Conservation (phyloP, 2,797 vertebrate species). For the Danio tinwini region DNA sequence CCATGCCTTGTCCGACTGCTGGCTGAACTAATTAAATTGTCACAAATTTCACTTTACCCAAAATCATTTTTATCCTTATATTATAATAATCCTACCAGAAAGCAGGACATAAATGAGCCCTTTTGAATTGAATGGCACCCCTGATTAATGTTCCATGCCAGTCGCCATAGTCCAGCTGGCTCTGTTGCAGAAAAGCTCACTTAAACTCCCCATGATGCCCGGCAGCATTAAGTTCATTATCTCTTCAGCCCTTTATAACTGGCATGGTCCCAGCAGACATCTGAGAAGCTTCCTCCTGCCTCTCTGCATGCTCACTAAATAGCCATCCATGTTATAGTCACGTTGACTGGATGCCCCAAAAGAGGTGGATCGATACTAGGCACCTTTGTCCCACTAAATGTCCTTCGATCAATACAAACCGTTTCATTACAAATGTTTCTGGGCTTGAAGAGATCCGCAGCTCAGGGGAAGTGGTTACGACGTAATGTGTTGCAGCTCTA, state of each 20-base stretch:
- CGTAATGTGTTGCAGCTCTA: conserved; percentile 36
- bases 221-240: conserved; percentile 29
- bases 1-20: conserved; percentile 18
- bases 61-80: conserved; percentile 18
- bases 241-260: conserved; percentile 24
- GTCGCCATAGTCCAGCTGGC: conserved; percentile 7
- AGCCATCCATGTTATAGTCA: conserved; percentile 35
- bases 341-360: conserved; percentile 53
- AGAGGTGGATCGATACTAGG: conserved; percentile 46
- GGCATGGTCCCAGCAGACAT: conserved; percentile 26
- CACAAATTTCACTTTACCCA: conserved; percentile 23
- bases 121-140: conserved; percentile 39
- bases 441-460: conserved; percentile 43
- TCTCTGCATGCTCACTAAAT: conserved; percentile 16
- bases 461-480: conserved; percentile 38
- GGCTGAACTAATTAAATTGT: conserved; percentile 41
- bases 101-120: conserved; percentile 22
- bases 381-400: conserved; percentile 56
- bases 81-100: conserved; percentile 41
- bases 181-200: conserved; percentile 31
- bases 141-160: conserved; percentile 31
- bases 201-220: conserved; percentile 30
- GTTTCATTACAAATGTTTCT: conserved; percentile 54
- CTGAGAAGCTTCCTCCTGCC: conserved; percentile 8
- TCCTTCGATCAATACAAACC: conserved; percentile 54